Percentiles rank a stretch among this genome's conserved stretches.
Evolutionary conservation across 2,888 invertebrate genomes (phyloP).

Genomic region (Frankliniella fusca): DNA sequence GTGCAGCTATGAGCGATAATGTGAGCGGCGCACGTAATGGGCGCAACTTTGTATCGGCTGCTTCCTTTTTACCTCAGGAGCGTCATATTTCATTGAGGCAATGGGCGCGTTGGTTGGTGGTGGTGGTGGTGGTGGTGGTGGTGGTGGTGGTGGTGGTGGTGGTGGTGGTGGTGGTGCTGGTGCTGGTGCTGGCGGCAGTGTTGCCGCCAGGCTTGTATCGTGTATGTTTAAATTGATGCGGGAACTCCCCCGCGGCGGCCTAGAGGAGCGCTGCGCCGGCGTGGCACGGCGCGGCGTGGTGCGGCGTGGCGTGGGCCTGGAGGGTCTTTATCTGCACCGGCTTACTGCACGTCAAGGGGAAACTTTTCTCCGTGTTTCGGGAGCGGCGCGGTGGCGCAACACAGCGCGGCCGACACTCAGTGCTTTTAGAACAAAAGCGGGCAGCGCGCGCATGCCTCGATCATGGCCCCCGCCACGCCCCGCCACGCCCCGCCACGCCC

Average conservation of each 20-base stretch:
- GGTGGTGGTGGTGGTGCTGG: no score
- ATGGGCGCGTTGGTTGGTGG: not conserved
- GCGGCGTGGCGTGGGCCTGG: not conserved
- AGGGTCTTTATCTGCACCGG: conserved; percentile 16
- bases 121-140: no score
- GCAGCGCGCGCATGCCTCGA: no score
- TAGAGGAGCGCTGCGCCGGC: not conserved
- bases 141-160: no score
- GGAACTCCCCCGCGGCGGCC: not conserved
- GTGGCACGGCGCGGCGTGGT: not conserved
- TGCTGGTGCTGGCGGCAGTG: no score
- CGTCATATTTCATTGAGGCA: conserved; percentile 3
- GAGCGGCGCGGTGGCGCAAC: no score
- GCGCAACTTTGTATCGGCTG: conserved; percentile 2
- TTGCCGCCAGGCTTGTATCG: not conserved
- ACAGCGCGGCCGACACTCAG: no score
- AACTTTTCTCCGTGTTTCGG: not conserved
- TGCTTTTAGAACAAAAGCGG: no score
- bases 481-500: no score
- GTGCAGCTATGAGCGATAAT: no score
- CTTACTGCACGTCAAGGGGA: conserved; percentile 12
- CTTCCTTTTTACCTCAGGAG: not conserved
- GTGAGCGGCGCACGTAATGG: not conserved
- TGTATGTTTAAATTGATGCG: not conserved
- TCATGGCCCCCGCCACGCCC: no score